Evolutionary conservation across 2,888 invertebrate species (phyloP).

Genomic region (Apocheima hispidaria): DNA sequence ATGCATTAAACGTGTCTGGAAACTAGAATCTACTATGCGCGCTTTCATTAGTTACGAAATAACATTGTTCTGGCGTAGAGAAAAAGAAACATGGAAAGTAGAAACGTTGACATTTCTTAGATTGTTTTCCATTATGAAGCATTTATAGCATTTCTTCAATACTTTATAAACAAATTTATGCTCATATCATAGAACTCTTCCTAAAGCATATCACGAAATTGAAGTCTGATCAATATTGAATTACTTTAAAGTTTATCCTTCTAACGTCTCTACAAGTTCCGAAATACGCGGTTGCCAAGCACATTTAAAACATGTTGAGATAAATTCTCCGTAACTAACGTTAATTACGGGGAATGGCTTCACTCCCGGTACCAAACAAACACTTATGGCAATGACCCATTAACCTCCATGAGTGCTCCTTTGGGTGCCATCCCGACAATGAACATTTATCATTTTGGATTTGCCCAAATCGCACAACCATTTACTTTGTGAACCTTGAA

Average conservation of each 20-base stretch:
- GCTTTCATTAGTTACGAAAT: slow-evolving; percentile 3
- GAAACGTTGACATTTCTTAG: neutral
- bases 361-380: slow-evolving; percentile 11
- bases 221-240: neutral
- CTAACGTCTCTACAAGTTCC: neutral
- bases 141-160: neutral
- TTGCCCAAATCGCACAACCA: slow-evolving; percentile 11
- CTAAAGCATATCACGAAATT: neutral
- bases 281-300: neutral
- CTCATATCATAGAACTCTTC: neutral
- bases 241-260: neutral
- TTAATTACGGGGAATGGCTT: slow-evolving; percentile 25
- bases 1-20: slow-evolving; percentile 37
- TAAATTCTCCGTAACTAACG: slow-evolving; percentile 6
- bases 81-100: neutral
- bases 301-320: neutral
- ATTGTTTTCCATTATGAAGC: neutral
- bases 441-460: slow-evolving; percentile 26
- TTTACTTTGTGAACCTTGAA: slow-evolving; percentile 10
- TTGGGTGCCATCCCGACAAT: slow-evolving; percentile 24
- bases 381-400: slow-evolving; percentile 20
- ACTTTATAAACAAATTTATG: neutral
- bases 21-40: slow-evolving; percentile 5
- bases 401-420: slow-evolving; percentile 25
- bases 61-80: slow-evolving; percentile 2